Conservation (phyloP, 2,888 invertebrate genomes). For the Troides aeacus region DNA sequence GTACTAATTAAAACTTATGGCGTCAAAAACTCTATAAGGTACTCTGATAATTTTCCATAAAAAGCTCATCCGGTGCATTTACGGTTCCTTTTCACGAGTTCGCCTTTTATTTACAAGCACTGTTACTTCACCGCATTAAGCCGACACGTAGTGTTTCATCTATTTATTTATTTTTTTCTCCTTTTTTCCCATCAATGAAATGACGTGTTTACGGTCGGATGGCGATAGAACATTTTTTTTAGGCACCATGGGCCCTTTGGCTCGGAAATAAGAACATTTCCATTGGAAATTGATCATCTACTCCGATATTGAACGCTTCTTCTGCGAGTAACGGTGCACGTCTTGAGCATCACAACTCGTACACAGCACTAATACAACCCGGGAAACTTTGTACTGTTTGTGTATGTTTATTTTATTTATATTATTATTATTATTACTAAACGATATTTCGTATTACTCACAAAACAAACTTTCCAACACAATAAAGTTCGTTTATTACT, state of each 20-base stretch:
- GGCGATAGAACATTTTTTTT: slow-evolving; percentile 16
- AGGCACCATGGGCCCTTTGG: slow-evolving; percentile 17
- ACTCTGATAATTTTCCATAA: not conserved
- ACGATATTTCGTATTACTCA: no score
- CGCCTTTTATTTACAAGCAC: slow-evolving; percentile 17
- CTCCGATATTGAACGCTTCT: slow-evolving; percentile 20
- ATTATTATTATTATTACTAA: no score
- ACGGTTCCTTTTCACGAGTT: slow-evolving; percentile 4
- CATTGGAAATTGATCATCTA: slow-evolving; percentile 19
- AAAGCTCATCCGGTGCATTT: slow-evolving; percentile 8
- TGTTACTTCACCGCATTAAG: slow-evolving; percentile 20
- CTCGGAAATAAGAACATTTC: slow-evolving; percentile 14
- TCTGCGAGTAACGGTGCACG: slow-evolving; percentile 21
- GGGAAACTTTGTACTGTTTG: no score
- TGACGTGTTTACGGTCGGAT: slow-evolving; percentile 19
- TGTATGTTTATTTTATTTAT: no score
- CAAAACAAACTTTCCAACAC: no score
- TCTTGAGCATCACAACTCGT: slow-evolving; percentile 9
- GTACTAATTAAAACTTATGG: no score
- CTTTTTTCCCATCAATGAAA: slow-evolving; percentile 17
- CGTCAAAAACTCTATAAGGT: no score
- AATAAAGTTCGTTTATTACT: no score
- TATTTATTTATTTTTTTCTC: slow-evolving; percentile 14
- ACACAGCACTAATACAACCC: not conserved
- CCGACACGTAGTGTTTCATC: slow-evolving; percentile 23